phyloP scores from a whole-genome alignment of 2,113 vertebrate genomes.

The Tragelaphus scriptus region DNA sequence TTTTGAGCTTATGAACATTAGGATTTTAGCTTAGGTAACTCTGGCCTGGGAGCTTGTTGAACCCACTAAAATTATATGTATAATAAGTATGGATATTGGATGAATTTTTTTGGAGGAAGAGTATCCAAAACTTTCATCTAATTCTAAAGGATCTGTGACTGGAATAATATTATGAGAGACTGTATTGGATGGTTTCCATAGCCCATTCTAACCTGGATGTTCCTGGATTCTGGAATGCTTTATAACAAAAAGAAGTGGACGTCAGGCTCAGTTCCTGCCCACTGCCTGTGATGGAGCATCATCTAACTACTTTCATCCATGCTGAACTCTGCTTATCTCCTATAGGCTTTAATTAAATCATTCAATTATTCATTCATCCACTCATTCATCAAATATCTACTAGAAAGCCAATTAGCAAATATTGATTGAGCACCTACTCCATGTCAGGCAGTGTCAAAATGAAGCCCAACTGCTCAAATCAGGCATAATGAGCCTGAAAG shows the following conservation, averaged over 20 bases:
- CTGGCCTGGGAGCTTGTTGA: neutral
- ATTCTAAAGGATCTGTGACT: neutral
- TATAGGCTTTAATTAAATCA: neutral
- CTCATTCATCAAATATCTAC: conserved; percentile 7
- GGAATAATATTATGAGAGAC: neutral
- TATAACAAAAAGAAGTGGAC: neutral
- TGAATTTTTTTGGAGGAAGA: neutral
- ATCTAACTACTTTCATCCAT: neutral
- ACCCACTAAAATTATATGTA: neutral
- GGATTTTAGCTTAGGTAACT: neutral
- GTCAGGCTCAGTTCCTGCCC: neutral
- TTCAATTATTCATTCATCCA: neutral
- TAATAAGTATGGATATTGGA: neutral
- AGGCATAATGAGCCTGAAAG: neutral
- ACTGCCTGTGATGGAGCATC: neutral
- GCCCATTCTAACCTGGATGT: neutral
- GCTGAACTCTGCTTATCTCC: neutral
- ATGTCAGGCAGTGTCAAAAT: neutral
- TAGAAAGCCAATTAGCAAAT: neutral
- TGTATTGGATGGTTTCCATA: neutral
- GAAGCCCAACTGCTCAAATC: neutral
- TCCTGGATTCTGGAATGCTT: neutral
- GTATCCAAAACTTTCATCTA: neutral
- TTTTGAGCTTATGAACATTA: neutral
- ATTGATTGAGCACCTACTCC: neutral